Evolutionary conservation across 2,888 invertebrate species (phyloP), one percentile per base, ranked within the genome.

Genomic region (Polymixis lichenea): DNA sequence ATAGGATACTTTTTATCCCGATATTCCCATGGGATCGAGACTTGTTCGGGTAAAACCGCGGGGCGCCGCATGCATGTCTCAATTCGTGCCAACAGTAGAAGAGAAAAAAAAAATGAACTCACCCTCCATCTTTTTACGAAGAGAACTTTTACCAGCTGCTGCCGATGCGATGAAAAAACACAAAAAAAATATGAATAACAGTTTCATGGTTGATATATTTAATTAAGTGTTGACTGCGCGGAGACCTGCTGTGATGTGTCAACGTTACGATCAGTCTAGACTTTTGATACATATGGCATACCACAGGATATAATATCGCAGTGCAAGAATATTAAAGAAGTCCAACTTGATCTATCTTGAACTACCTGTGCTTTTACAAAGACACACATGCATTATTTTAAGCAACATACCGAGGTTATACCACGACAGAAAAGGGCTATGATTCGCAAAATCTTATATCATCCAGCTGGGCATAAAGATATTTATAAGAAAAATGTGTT

Each of bases 101-200:
- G 17, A 28, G 0, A 58, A 58, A 17, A 28, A 0, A 4, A 58
- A 28, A 28, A 28, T 28, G 22, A 11, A 60, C 76, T 60, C 46
- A 72, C 80, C 65, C 0, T 28, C n/a, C 28, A 0, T 19, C 0
- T 7, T 55, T 22, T 28, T 19, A 5, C 0, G 0, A 0, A 7
- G 2, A 17, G 53, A 11, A 2, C n/a, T 32, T 38, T 51, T 22
- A 15, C 22, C 32, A 43, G 51, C 62, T 1, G 19, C 3, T 15
- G 49, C 56, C 0, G 38, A 13, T 2, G 28, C 19, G 19, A 77
- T 51, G 38, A 79, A 15, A 8, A 81, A 68, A 58, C 68, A 81
- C 64, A 79, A 43, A 15, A 68, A 28, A 17, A 79, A 58, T 68
- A 81, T 5, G 3, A 53, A 68, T 22, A 68, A 64, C 13, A 81